Evolutionary conservation across 2,797 vertebrate genomes (phyloP).

Genomic region (Intellagama lesueurii): DNA sequence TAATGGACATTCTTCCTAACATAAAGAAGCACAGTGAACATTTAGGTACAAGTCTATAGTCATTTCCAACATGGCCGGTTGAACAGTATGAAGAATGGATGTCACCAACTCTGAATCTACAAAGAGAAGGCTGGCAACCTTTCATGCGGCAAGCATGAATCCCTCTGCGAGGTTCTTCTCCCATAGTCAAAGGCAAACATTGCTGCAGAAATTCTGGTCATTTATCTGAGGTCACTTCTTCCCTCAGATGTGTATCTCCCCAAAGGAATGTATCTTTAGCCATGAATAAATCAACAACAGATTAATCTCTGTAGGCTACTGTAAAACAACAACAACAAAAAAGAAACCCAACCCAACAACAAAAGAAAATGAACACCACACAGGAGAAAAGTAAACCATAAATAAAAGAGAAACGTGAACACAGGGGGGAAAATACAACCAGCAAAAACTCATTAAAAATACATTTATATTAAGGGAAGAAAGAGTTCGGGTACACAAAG

Average conservation of each 20-base stretch:
- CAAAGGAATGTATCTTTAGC: slow-evolving; percentile 57
- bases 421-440: not conserved
- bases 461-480: slow-evolving; percentile 49
- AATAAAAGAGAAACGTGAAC: slow-evolving; percentile 62
- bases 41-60: not conserved
- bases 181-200: slow-evolving; percentile 54
- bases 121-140: not conserved
- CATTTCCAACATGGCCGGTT: not conserved
- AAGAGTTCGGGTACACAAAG: slow-evolving; percentile 14
- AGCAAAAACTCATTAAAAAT: slow-evolving; percentile 58
- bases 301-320: slow-evolving; percentile 61
- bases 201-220: slow-evolving; percentile 58
- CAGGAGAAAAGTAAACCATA: slow-evolving; percentile 32
- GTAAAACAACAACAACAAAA: slow-evolving; percentile 40
- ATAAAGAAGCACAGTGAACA: not conserved
- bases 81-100: not conserved
- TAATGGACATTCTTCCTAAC: not conserved
- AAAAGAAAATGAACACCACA: slow-evolving; percentile 37
- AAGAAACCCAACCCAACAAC: slow-evolving; percentile 15
- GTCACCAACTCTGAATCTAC: not conserved
- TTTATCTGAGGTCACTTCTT: slow-evolving; percentile 65
- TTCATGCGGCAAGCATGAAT: not conserved
- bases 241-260: slow-evolving; percentile 66
- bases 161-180: slow-evolving; percentile 40
- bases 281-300: slow-evolving; percentile 69